A percentile compares a stretch with the other conserved stretches of the same genome.
phyloP scores from a whole-genome alignment of 2,888 invertebrate species.

The Cordilura impudica region DNA sequence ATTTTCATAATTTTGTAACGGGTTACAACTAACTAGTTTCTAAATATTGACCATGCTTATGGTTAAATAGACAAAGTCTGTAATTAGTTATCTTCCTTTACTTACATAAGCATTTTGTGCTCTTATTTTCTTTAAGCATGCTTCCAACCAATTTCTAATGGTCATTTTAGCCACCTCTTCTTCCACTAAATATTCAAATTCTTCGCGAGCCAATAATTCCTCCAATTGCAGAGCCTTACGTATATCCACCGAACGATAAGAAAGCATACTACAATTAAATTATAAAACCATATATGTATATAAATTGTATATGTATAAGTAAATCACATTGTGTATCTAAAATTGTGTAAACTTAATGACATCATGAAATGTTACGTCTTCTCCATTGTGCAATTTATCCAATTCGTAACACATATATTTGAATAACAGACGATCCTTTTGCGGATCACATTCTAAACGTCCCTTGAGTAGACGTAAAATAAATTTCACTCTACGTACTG shows the following conservation, averaged over 20 bases:
- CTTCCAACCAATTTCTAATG: conserved; percentile 98
- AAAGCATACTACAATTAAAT: conserved; percentile 87
- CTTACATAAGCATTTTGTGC: conserved; percentile 86
- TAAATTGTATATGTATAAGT: not conserved
- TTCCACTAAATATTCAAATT: conserved; percentile 99
- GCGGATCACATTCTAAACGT: conserved; percentile 96
- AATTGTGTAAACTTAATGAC: conserved; percentile 90
- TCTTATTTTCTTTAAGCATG: conserved; percentile 96
- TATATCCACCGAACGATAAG: conserved; percentile 97
- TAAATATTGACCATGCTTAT: no score
- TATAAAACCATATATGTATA: conserved; percentile 63
- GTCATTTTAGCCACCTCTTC: conserved; percentile 99
- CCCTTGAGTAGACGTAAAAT: conserved; percentile 93
- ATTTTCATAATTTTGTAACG: no score
- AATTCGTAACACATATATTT: conserved; percentile 99
- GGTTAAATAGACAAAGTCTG: no score
- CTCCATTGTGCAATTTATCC: conserved; percentile 97
- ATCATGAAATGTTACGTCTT: conserved; percentile 99
- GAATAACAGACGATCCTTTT: conserved; percentile 96
- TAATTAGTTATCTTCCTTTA: no score
- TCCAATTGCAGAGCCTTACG: conserved; percentile 98
- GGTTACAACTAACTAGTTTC: no score
- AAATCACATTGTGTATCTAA: no score
- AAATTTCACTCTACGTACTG: conserved; percentile 93
- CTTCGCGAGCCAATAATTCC: conserved; percentile 97